Base-by-base conservation (phyloP, 2,797 vertebrate species). In the Chaenodraco wilsoni region DNA sequence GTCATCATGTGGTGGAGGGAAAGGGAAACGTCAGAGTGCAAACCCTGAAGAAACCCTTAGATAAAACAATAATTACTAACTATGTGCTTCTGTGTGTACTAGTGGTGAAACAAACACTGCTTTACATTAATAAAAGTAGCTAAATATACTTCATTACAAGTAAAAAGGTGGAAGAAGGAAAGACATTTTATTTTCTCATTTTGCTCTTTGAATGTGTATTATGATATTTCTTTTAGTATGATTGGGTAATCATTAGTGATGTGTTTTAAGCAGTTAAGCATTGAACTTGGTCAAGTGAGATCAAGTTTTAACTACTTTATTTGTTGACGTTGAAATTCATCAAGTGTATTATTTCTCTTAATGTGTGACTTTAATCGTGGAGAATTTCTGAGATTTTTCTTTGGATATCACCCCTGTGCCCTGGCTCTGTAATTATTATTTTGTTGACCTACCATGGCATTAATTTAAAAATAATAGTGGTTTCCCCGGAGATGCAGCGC, bases 1-100 rank as follows among this genome's bases (percentile, higher is more conserved):
- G 88, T 90, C 88, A 83, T 79, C 49, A 31, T 80, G 80, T 63
- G 81, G 84, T 16, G 17, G 69, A 74, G 82, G 74, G 57, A 60
- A 69, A 65, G 60, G 59, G 65, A 82, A 78, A 69, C 65, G 74
- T 84, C 70, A 76, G 59, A 52, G 64, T 61, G 72, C 50, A 19
- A 77, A 75, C 9, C 37, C 59, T 57, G 61, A 76, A 83, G 74
- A 51, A 70, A 69, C 78, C 76, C 52, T 40, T 62, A 65, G 76
- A 80, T 82, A 83, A 81, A 46, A 63, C 54, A 45, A n/a, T 46
- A 81, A 74, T 81, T 49, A 57, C 44, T 19, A 51, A 52, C 64
- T 57, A 44, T 0, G n/a, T 13, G 69, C 54, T 41, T 60, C 40
- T 17, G 15, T 49, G 73, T 64, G 60, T 16, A 49, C 40, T 9